Evolutionary conservation across 2,888 invertebrate species (phyloP).

Genomic region (Autographa gamma): DNA sequence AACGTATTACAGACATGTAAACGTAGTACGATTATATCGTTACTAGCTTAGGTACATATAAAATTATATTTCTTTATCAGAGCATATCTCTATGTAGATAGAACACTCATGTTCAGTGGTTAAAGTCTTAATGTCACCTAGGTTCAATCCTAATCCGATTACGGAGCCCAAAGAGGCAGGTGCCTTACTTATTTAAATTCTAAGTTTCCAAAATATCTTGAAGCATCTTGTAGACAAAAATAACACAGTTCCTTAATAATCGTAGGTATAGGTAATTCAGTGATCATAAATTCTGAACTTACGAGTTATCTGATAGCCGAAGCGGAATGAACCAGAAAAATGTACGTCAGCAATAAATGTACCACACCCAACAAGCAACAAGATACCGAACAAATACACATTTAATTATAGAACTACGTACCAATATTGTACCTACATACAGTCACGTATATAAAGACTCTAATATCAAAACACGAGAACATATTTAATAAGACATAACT

Average conservation of each 20-base stretch:
- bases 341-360: not conserved
- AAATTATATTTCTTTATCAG: not conserved
- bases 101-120: too few species aligned
- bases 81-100: not conserved
- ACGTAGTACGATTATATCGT: not conserved
- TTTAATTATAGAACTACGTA: slow-evolving; percentile 1
- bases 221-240: not conserved
- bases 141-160: not conserved
- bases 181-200: too few species aligned
- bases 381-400: not conserved
- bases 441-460: not conserved
- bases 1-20: not conserved
- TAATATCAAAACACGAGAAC: not conserved
- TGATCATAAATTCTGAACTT: slow-evolving; percentile 7
- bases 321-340: slow-evolving; percentile 8
- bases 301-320: slow-evolving; percentile 11
- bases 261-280: not conserved
- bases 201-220: too few species aligned
- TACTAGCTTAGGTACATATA: not conserved
- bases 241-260: not conserved
- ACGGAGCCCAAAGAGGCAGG: too few species aligned
- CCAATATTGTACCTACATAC: not conserved
- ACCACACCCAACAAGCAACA: slow-evolving; percentile 5
- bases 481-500: too few species aligned
- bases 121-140: too few species aligned